phyloP scores from a whole-genome alignment of 2,797 vertebrate species.

The Lacerta agilis region DNA sequence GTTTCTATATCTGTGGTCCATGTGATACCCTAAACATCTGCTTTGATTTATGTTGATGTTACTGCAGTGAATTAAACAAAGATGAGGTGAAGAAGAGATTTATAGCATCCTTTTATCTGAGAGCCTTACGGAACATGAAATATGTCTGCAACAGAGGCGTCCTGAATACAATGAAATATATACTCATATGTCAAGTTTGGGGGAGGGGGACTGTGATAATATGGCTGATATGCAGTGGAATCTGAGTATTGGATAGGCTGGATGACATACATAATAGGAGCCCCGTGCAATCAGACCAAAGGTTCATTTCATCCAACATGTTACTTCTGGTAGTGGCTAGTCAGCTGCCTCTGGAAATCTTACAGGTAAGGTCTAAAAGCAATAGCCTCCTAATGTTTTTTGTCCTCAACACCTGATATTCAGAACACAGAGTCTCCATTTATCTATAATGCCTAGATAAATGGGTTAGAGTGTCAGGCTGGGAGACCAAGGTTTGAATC shows the following conservation, averaged over 20 bases:
- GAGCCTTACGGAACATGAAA: slow-evolving; percentile 14
- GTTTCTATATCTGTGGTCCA: slow-evolving; percentile 34
- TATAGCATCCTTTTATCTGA: slow-evolving; percentile 33
- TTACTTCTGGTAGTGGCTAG: neutral
- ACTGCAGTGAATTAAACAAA: slow-evolving; percentile 37
- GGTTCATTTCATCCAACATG: neutral
- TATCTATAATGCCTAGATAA: too few relatives aligned
- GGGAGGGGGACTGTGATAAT: neutral
- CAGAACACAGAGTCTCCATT: too few relatives aligned
- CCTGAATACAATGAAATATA: neutral
- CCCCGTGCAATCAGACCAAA: neutral
- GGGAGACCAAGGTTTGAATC: neutral
- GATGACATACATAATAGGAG: neutral
- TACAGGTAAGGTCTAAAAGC: neutral
- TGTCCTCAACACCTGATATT: neutral
- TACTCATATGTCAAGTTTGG: neutral
- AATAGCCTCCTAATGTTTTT: neutral
- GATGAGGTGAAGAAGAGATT: slow-evolving; percentile 29
- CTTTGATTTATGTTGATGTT: slow-evolving; percentile 28
- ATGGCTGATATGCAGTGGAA: neutral
- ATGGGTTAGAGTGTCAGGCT: too few relatives aligned
- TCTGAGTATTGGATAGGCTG: neutral
- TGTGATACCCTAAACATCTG: slow-evolving; percentile 12
- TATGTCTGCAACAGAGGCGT: slow-evolving; percentile 8
- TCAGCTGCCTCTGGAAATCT: neutral